Base-by-base conservation (phyloP, 2,888 invertebrate genomes). In the Bombyx huttoni region DNA sequence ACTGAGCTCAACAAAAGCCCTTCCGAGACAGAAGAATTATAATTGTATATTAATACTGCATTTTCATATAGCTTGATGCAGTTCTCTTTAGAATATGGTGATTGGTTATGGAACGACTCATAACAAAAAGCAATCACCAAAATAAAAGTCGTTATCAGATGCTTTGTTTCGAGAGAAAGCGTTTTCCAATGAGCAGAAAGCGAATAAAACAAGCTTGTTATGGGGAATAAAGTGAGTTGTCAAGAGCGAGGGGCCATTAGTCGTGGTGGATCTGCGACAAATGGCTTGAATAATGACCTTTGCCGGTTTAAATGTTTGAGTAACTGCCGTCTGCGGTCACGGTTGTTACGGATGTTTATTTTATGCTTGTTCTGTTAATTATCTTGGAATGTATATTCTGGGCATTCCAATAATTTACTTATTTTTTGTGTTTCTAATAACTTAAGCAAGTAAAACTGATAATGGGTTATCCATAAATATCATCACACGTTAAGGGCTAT, bases 281-380 rank as follows among this genome's bases (percentile, higher is more conserved):
- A 77, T 74, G 75, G 67, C 59, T 66, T 70, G 69, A 74, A 61
- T 75, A 71, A 75, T 73, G 69, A 70, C 65, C 64, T 60, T 63
- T 63, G 62, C 63, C 58, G 57, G 54, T 68, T 62, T 63, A 65
- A 68, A 66, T 63, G 67, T 59, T 68, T 62, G 61, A 68, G 67
- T 67, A 65, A 68, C 61, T 61, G 61, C 63, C 61, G 62, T 68
- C 61, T 62, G 61, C 62, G 63, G 62, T 64, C 67, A 65, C 63
- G 59, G 56, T 62, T 51, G 46, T 50, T 54, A 51, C 57, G 56
- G 50, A 8, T 12, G 8, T 40, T 8, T 10, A 10, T 8, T 40
- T 10, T 40, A 10, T 40, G 12, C 40, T 40, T 40, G 12, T 40
- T 8, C 12, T 40, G 40, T 40, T 10, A 10, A 40, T 40, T 40